phyloP scores from a whole-genome alignment of 2,888 invertebrate species.

The Xanthia togata region DNA sequence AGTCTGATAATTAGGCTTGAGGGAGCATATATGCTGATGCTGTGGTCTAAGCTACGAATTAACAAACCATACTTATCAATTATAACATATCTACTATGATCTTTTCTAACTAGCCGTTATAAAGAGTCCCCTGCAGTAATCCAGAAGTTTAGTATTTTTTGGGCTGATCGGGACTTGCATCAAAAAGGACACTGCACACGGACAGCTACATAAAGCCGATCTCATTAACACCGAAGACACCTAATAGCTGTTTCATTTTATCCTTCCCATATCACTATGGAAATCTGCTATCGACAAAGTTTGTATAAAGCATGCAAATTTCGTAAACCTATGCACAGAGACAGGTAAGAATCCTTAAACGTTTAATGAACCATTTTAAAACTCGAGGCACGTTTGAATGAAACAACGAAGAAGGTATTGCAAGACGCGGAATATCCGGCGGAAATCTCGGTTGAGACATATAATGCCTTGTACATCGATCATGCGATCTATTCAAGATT shows the following conservation, averaged over 20 bases:
- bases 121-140: background rate
- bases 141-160: background rate
- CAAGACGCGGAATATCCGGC: constrained; percentile 82
- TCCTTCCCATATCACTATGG: constrained; percentile 48
- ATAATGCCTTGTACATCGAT: constrained; percentile 68
- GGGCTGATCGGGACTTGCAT: background rate
- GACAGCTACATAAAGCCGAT: background rate
- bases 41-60: background rate
- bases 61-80: background rate
- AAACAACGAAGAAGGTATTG: constrained; percentile 77
- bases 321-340: constrained; percentile 51
- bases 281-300: constrained; percentile 54
- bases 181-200: background rate
- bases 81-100: background rate
- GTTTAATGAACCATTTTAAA: constrained; percentile 81
- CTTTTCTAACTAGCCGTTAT: background rate
- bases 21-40: background rate
- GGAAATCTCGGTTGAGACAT: constrained; percentile 79
- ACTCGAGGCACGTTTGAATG: constrained; percentile 81
- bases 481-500: constrained; percentile 60
- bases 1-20: background rate
- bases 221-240: constrained; percentile 7
- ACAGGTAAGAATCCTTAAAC: constrained; percentile 57
- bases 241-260: constrained; percentile 18
- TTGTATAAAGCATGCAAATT: constrained; percentile 62